Base-by-base conservation (phyloP, 2,888 invertebrate genomes). In the Acronicta leporina region DNA sequence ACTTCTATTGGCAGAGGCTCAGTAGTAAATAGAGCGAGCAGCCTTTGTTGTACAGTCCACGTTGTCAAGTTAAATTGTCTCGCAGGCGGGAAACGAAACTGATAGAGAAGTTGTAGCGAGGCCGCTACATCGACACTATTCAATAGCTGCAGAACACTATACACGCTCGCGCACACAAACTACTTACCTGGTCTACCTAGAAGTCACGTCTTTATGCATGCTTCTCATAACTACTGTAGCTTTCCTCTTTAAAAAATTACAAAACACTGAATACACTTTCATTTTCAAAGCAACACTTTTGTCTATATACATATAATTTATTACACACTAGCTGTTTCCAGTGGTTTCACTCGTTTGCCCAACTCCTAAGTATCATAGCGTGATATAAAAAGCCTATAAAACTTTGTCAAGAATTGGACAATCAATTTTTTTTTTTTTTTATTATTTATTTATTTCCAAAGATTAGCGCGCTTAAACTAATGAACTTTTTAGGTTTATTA, bases 41-140 rank as follows among this genome's bases (percentile, higher is more conserved):
- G 86, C 88, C 85, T 89, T 93, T 94, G 93, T 93, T 90, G 82
- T 78, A 71, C 81, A 86, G 85, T 85, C 88, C 87, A 88, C 84
- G 91, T 90, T 91, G 93, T 89, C 92, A 92, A 94, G 94, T 92
- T 94, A 91, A 92, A 93, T 92, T 92, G 93, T 94, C 91, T 92
- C 90, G 77, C 83, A 80, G 88, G 87, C 91, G 93, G 92, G 89
- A 91, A 92, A 90, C 91, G 89, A 90, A 91, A 92, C 89, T 89
- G 92, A 94, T 94, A 82, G 86, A 86, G 89, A 92, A 94, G 91
- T 94, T 93, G 90, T 84, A 80, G 85, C 78, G 84, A 83, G 86
- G 82, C 86, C 82, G 84, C 87, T 80, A 85, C 89, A 91, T 92
- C 89, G 92, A 88, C 90, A 87, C 87, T 85, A 88, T 92, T 92